Percentiles rank a stretch among this genome's conserved stretches.
Evolutionary conservation across 2,113 vertebrate species (phyloP).

Genomic region (Toxotes jaculatrix): DNA sequence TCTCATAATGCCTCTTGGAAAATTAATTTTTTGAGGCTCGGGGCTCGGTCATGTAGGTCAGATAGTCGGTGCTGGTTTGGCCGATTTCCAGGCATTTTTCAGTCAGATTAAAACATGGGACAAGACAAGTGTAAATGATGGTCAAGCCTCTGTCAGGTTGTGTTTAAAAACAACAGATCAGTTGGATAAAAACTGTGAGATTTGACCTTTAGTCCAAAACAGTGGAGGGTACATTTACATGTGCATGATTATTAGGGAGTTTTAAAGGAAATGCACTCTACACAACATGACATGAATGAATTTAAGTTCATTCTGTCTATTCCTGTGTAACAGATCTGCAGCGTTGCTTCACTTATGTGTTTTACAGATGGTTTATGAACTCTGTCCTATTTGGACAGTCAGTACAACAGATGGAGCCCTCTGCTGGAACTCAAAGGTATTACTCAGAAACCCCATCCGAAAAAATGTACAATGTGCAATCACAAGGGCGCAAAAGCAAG

Average conservation of each 20-base stretch:
- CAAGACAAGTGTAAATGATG: conserved; percentile 27
- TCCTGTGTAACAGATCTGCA: not conserved
- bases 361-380: conserved; percentile 46
- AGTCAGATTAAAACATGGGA: conserved; percentile 41
- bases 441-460: conserved; percentile 12
- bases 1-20: conserved; percentile 76
- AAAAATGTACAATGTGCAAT: not conserved
- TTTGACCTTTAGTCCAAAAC: conserved; percentile 8
- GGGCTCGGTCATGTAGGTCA: conserved; percentile 77
- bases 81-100: conserved; percentile 60
- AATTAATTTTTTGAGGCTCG: conserved; percentile 77
- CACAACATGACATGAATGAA: not conserved
- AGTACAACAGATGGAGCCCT: conserved; percentile 63
- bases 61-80: conserved; percentile 47
- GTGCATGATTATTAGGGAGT: not conserved
- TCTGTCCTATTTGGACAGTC: conserved; percentile 18
- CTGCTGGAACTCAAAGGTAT: conserved; percentile 59
- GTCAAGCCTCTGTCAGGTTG: conserved; percentile 17
- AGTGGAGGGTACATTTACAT: not conserved
- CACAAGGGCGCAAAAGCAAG: not conserved
- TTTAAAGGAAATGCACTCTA: not conserved
- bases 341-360: conserved; percentile 16
- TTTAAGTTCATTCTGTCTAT: not conserved
- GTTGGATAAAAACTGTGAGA: not conserved
- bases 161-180: conserved; percentile 27